These are phyloP conservation scores for Poeciliopsis infans DNA, from an alignment of 2,797 vertebrate genomes.

Conservation along the genomic window DNA sequence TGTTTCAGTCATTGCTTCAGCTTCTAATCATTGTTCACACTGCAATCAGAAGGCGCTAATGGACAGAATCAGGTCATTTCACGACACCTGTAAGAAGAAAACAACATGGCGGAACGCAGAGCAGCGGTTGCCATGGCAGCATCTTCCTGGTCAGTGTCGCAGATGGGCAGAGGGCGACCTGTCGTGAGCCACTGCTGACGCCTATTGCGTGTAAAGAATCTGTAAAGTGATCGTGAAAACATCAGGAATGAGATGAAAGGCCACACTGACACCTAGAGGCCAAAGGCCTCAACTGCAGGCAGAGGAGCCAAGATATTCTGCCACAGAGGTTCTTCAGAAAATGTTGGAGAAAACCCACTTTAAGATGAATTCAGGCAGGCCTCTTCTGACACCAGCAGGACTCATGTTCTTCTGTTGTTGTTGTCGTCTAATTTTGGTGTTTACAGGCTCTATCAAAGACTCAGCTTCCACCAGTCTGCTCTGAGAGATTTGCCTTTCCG, in stretches of 20 bases:
- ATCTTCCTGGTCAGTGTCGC: conserved; percentile 35
- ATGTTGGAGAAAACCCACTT: not conserved
- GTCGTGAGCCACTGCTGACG: not conserved
- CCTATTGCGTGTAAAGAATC: not conserved
- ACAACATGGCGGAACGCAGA: conserved; percentile 25
- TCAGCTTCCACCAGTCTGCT: not conserved
- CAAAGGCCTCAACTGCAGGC: not conserved
- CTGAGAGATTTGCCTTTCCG: not conserved
- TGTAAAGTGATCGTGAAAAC: not conserved
- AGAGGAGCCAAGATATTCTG: not conserved
- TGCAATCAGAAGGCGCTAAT: not conserved
- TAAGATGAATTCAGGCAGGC: not conserved
- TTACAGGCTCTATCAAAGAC: not conserved
- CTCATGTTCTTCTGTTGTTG: not conserved
- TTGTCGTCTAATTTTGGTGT: not conserved
- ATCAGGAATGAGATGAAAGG: not conserved
- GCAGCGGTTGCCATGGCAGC: conserved; percentile 66
- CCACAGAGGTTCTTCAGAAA: not conserved
- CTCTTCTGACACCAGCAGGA: not conserved
- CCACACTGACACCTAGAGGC: conserved; percentile 38
- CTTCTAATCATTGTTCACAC: not conserved
- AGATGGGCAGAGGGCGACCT: not conserved
- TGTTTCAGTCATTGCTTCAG: not conserved
- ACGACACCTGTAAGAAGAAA: not conserved
- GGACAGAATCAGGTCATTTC: not conserved